Evolutionary conservation across 1,140 invertebrate species (phyloP).

Genomic region (Saccostrea echinata): DNA sequence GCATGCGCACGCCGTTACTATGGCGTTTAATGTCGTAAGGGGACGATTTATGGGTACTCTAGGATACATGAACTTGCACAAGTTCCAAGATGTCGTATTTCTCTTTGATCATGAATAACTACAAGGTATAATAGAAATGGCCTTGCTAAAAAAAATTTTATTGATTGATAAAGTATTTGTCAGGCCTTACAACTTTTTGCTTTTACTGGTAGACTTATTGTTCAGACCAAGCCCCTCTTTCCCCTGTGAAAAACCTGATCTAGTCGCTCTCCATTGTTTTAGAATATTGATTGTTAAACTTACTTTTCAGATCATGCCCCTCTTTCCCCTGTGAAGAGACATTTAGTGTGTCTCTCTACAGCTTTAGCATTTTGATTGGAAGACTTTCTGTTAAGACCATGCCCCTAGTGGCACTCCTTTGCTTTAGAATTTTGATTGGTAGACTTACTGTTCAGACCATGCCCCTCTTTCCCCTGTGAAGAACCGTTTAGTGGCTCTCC

Average conservation of each 20-base stretch:
- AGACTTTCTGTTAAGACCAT: conserved; percentile 81
- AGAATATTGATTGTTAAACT: conserved; percentile 64
- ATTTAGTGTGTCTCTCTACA: conserved; percentile 82
- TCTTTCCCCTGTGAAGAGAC: conserved; percentile 82
- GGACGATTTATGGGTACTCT: no score
- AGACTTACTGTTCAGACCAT: conserved; percentile 83
- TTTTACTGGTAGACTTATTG: conserved; percentile 74
- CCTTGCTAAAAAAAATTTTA: no score
- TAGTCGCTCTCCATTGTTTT: background rate
- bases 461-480: conserved; percentile 83
- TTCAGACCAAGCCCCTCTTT: conserved; percentile 84
- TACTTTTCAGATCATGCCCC: conserved; percentile 85
- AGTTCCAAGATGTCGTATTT: no score
- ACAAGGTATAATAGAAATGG: no score
- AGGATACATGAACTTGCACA: no score
- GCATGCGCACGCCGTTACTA: no score
- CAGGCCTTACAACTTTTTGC: conserved; percentile 63
- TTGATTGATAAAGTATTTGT: conserved; percentile 80
- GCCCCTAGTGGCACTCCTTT: conserved; percentile 81
- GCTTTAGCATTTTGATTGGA: conserved; percentile 70
- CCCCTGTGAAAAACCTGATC: no score
- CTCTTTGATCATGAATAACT: no score
- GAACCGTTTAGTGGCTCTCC: conserved; percentile 82
- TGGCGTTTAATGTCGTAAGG: no score
- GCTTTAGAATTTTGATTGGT: conserved; percentile 64